A percentile compares a stretch with the other conserved stretches of the same genome.
These are phyloP conservation scores for Ranitomeya variabilis DNA, from an alignment of 2,113 vertebrate species.

Conservation along the genomic window DNA sequence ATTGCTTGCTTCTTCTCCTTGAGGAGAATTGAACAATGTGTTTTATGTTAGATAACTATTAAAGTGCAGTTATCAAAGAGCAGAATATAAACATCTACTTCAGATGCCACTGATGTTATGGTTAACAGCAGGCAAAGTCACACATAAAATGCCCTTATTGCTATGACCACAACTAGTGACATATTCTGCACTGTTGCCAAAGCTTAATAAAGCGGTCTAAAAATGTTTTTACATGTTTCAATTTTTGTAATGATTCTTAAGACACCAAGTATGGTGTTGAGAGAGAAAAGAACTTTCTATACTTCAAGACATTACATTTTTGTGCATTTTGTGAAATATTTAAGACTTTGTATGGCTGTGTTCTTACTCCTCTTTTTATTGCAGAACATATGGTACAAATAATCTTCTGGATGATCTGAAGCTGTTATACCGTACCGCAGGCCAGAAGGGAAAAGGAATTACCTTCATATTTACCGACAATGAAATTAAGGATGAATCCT, in stretches of 20 bases:
- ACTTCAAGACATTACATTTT: not conserved
- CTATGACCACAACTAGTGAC: too few relatives aligned
- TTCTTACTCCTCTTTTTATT: slow-evolving; percentile 52
- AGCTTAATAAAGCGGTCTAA: too few relatives aligned
- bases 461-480: slow-evolving; percentile 84
- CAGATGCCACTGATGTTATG: too few relatives aligned
- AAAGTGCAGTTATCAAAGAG: too few relatives aligned
- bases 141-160: too few relatives aligned
- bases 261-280: not conserved
- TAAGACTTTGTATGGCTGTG: not conserved
- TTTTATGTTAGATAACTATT: too few relatives aligned
- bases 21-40: too few relatives aligned
- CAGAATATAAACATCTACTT: too few relatives aligned
- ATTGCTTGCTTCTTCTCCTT: too few relatives aligned
- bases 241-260: not conserved
- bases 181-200: too few relatives aligned
- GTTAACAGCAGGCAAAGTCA: too few relatives aligned
- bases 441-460: slow-evolving; percentile 77
- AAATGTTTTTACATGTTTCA: too few relatives aligned
- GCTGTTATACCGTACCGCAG: slow-evolving; percentile 77
- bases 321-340: not conserved
- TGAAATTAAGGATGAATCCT: slow-evolving; percentile 84
- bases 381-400: slow-evolving; percentile 76
- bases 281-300: not conserved
- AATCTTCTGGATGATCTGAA: slow-evolving; percentile 86